Percentiles rank a stretch among this genome's conserved stretches.
These are phyloP conservation scores for Montipora efflorescens DNA, from an alignment of 64 coral and sea anemone genomes.

Conservation along the genomic window DNA sequence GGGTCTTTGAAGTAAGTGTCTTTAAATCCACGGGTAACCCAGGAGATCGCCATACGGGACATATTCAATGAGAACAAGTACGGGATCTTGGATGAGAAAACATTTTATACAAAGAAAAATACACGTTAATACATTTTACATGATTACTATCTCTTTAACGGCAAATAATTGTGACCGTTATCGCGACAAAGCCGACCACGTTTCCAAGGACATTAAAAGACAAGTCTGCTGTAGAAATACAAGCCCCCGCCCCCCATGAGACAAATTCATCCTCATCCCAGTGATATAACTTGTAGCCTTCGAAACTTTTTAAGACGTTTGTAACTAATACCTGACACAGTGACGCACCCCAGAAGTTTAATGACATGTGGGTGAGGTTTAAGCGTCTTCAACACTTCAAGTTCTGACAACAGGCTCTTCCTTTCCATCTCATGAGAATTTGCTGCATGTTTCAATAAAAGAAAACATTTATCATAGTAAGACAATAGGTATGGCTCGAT, in stretches of 20 bases:
- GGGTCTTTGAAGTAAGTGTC: conserved; percentile 76
- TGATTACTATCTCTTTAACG: too few relatives aligned
- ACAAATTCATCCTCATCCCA: too few relatives aligned
- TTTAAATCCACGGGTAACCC: conserved; percentile 70
- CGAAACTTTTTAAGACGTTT: too few relatives aligned
- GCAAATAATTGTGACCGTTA: too few relatives aligned
- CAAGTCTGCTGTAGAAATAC: too few relatives aligned
- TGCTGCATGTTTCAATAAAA: background rate
- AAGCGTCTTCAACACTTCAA: conserved; percentile 30
- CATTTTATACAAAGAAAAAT: background rate
- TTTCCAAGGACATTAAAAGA: too few relatives aligned
- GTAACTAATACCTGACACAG: background rate
- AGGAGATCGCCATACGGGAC: conserved; percentile 74
- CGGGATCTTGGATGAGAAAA: conserved; percentile 37
- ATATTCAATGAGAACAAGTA: conserved; percentile 67
- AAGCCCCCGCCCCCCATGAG: too few relatives aligned
- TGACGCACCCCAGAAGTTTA: conserved; percentile 33
- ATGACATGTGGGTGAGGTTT: conserved; percentile 47
- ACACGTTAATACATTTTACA: background rate
- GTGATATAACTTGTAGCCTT: too few relatives aligned
- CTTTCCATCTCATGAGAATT: background rate
- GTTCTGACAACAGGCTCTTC: conserved; percentile 33
- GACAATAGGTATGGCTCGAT: too few relatives aligned
- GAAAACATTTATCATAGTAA: too few relatives aligned
- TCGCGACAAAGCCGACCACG: too few relatives aligned